These are phyloP conservation scores for Cygnus atratus DNA, from an alignment of 2,113 vertebrate genomes.

Conservation along the genomic window DNA sequence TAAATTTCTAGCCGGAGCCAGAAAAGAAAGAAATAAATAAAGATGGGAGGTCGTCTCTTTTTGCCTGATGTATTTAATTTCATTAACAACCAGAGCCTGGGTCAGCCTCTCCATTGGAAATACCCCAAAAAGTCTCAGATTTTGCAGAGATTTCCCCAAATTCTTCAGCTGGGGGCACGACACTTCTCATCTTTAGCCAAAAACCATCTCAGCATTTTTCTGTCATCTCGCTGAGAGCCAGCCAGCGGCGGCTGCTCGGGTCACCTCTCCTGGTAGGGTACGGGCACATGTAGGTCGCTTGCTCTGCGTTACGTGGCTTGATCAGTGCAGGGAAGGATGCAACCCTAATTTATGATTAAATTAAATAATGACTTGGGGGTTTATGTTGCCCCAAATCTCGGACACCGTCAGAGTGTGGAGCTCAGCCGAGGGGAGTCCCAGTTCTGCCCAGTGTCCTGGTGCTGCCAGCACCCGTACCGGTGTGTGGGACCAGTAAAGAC, in stretches of 20 bases:
- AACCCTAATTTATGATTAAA: too few relatives aligned
- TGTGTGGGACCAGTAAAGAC: not conserved
- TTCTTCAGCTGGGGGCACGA: not conserved
- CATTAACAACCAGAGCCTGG: not conserved
- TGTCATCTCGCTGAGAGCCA: not conserved
- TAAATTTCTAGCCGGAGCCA: not conserved
- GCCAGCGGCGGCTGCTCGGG: rapidly evolving
- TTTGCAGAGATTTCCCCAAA: conserved; percentile 28
- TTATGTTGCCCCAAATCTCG: not conserved
- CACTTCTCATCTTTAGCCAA: not conserved
- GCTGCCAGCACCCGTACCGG: rapidly evolving
- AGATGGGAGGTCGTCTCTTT: not conserved
- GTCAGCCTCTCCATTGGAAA: conserved; percentile 8
- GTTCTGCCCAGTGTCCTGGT: rapidly evolving
- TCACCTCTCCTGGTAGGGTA: too few relatives aligned
- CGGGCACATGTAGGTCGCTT: rapidly evolving
- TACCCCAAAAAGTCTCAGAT: conserved; percentile 7
- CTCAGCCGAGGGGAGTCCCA: not conserved
- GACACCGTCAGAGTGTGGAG: rapidly evolving
- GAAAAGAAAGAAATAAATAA: not conserved
- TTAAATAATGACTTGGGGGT: not conserved
- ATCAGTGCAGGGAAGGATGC: not conserved
- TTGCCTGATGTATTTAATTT: not conserved
- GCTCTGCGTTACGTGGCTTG: rapidly evolving
- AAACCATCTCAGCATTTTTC: not conserved